Evolutionary conservation across 2,888 invertebrate genomes (phyloP).

Genomic region (Oxyscelio sp.): DNA sequence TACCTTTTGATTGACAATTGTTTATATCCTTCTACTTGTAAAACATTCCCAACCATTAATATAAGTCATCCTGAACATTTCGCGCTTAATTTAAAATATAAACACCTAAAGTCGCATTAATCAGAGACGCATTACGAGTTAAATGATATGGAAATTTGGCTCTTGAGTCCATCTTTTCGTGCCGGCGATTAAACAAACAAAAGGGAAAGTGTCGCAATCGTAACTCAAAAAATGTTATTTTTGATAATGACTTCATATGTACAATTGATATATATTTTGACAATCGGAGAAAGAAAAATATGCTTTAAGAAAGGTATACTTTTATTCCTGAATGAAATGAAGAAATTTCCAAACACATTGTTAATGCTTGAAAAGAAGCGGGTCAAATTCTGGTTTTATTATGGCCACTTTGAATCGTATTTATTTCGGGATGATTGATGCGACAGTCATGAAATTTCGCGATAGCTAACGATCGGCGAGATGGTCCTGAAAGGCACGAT

Average conservation of each 20-base stretch:
- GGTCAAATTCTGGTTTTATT: not conserved
- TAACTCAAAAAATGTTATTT: not conserved
- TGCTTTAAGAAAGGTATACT: no score
- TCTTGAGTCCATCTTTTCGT: conserved; percentile 12
- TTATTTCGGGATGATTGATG: conserved; percentile 52
- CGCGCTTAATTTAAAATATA: conserved; percentile 23
- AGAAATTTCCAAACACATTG: no score
- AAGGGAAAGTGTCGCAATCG: conserved; percentile 42
- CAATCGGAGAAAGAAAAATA: no score
- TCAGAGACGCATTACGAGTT: conserved; percentile 19
- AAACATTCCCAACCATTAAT: conserved; percentile 2
- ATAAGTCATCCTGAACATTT: conserved; percentile 6
- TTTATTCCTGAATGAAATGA: no score
- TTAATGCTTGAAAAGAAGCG: not conserved
- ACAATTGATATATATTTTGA: no score
- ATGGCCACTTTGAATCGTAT: not conserved
- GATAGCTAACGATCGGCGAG: conserved; percentile 41
- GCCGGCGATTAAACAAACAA: conserved; percentile 28
- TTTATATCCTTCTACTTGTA: no score
- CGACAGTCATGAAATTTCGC: conserved; percentile 31
- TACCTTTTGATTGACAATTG: no score
- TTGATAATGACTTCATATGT: no score
- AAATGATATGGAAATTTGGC: conserved; percentile 40
- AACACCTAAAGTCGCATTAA: conserved; percentile 21
- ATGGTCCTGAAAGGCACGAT: conserved; percentile 31